Percentiles rank a stretch among this genome's conserved stretches.
Evolutionary conservation across 2,888 invertebrate species (phyloP).

Genomic region (Didymodactylos carnosus): DNA sequence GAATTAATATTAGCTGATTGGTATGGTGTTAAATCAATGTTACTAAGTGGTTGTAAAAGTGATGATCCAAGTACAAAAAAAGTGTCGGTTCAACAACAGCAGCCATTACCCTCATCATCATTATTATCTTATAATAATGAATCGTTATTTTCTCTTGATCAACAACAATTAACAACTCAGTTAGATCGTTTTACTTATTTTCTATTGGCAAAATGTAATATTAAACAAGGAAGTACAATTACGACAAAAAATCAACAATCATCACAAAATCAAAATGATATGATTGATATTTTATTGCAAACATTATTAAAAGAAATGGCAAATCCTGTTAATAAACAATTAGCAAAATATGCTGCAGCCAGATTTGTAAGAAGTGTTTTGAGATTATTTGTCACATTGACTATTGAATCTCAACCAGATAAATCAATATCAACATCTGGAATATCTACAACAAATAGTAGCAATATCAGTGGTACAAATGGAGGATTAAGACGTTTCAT

Average conservation of each 20-base stretch:
- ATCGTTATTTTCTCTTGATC: slow-evolving; percentile 36
- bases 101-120: not conserved
- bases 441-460: too few species aligned
- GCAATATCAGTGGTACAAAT: not conserved
- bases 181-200: slow-evolving; percentile 92
- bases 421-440: too few species aligned
- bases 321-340: slow-evolving; percentile 43
- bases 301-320: slow-evolving; percentile 75
- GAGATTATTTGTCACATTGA: slow-evolving; percentile 81
- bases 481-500: not conserved
- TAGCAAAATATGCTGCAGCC: slow-evolving; percentile 62
- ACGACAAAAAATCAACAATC: not conserved
- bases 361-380: slow-evolving; percentile 86
- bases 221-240: slow-evolving; percentile 22
- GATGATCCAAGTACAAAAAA: slow-evolving; percentile 12
- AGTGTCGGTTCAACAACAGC: too few species aligned
- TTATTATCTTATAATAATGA: not conserved
- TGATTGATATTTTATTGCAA: slow-evolving; percentile 59
- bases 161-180: slow-evolving; percentile 73
- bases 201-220: slow-evolving; percentile 73
- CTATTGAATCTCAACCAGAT: slow-evolving; percentile 41
- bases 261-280: not conserved
- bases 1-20: slow-evolving; percentile 69
- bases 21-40: slow-evolving; percentile 77
- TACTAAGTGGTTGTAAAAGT: slow-evolving; percentile 48